Conservation (phyloP, 2,888 invertebrate genomes). For the Diplazon laetatorius region DNA sequence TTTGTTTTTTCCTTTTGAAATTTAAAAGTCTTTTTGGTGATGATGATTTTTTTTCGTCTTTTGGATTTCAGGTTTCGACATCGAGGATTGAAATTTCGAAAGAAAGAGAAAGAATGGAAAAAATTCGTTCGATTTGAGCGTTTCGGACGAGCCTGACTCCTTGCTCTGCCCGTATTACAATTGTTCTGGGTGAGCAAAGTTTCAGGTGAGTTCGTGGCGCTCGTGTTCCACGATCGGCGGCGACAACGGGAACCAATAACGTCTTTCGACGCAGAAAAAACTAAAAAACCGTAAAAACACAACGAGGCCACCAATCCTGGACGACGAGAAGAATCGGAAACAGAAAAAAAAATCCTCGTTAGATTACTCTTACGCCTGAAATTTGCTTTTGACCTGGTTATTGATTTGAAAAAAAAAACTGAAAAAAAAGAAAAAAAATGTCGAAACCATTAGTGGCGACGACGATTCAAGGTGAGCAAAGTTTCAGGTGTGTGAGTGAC, state of each 20-base stretch:
- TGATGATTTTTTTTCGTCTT: constrained; percentile 12
- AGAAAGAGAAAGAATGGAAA: too few species aligned
- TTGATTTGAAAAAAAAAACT: constrained; percentile 59
- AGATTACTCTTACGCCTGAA: constrained; percentile 81
- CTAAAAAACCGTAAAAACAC: too few species aligned
- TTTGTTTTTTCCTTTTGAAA: constrained; percentile 20
- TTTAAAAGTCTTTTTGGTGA: constrained; percentile 2
- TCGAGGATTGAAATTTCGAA: too few species aligned
- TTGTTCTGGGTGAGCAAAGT: constrained; percentile 91
- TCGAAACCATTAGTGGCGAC: constrained; percentile 63
- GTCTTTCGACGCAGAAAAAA: background rate
- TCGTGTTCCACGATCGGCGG: constrained; percentile 48
- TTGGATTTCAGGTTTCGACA: constrained; percentile 25
- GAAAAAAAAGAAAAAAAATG: too few species aligned
- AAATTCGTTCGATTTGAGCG: constrained; percentile 72
- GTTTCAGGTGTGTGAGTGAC: constrained; percentile 82
- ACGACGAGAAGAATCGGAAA: background rate
- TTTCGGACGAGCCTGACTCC: constrained; percentile 91
- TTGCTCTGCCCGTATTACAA: constrained; percentile 89
- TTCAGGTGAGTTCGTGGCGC: constrained; percentile 89
- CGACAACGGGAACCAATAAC: background rate
- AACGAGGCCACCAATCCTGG: too few species aligned
- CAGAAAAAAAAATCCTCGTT: constrained; percentile 67
- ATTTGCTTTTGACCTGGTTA: constrained; percentile 81
- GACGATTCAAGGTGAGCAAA: constrained; percentile 79